Base-by-base conservation (phyloP, 2,888 invertebrate species). In the Mesoligia furuncula region DNA sequence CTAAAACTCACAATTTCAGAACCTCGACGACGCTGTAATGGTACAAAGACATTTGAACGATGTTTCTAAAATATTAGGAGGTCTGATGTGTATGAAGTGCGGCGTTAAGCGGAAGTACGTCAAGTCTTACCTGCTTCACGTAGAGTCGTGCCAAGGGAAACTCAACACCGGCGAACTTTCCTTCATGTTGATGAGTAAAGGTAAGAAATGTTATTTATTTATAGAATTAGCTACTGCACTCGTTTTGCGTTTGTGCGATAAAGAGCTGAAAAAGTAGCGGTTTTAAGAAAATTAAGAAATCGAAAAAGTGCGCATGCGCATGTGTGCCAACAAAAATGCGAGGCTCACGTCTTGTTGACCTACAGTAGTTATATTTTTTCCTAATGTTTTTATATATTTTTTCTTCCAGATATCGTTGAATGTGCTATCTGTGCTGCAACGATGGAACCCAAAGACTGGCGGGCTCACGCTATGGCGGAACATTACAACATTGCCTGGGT, bases 401-500 rank as follows among this genome's bases (percentile, higher is more conserved):
- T 42, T 51, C 9, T 42, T 64, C 6, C 67, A 88, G 88, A 80
- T 31, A 11, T 62, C 4, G 70, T 89, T 24, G 79, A 85, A 68
- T 92, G 92, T 78, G 92, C 86, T n/a, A 83, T 91, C 66, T 97
- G 97, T 85, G 89, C 91, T 20, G 84, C 88, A 75, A 90, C 93
- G 84, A 86, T 97, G 82, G 82, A 87, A 7, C 94, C 92, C 71
- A 88, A 78, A 8, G 62, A 90, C 17, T 97, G 97, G 97, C 65
- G 86, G 9, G 74, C 86, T 6, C 97, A 97, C 86, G 97, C 97
- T 84, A 92, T 96, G 75, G 86, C 89, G 27, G 89, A 91, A 72
- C 98, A 98, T 90, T 97, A 97, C 80, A 96, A 97, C 85, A 93
- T 97, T 80, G 96, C 96, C 7, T 97, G 97, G 97, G 90, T 94